Evolutionary conservation across 2,888 invertebrate species (phyloP).

Genomic region (Dyspetes luteomarginatus): DNA sequence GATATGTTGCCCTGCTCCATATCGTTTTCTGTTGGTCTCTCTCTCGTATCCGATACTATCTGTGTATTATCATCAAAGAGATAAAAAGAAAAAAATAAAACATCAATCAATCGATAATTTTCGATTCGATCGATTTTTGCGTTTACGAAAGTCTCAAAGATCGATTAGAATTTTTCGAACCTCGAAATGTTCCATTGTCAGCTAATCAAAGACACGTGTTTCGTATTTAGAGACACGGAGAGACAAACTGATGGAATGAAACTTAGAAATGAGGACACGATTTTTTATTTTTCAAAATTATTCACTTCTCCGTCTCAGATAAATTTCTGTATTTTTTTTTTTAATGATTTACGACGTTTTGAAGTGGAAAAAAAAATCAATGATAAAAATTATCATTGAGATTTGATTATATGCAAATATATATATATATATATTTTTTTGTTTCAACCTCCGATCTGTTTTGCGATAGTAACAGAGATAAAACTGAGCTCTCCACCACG

Average conservation of each 20-base stretch:
- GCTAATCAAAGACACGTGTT: slow-evolving; percentile 18
- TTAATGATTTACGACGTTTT: slow-evolving; percentile 6
- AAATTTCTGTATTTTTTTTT: not conserved
- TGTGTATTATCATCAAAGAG: slow-evolving; percentile 27
- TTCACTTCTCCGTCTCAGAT: not conserved
- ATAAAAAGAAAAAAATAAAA: not conserved
- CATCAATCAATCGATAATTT: not conserved
- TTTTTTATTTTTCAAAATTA: not conserved
- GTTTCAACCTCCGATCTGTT: not conserved
- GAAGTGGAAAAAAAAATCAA: not conserved
- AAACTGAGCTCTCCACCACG: not conserved
- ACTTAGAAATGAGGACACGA: not conserved
- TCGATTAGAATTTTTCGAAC: not conserved
- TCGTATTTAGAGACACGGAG: not conserved
- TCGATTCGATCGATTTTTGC: not conserved
- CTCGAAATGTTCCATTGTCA: slow-evolving; percentile 32
- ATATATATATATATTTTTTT: not conserved
- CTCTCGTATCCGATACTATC: slow-evolving; percentile 39
- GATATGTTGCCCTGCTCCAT: slow-evolving; percentile 77
- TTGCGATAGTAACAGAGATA: not conserved
- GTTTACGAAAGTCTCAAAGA: not conserved
- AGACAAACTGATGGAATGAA: not conserved
- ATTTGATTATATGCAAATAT: not conserved
- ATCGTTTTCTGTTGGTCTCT: slow-evolving; percentile 46
- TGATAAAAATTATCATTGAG: not conserved